Percentiles rank a stretch among this genome's conserved stretches.
Evolutionary conservation across 2,113 vertebrate genomes (phyloP).

Genomic region (Pelvicachromis taeniatus): DNA sequence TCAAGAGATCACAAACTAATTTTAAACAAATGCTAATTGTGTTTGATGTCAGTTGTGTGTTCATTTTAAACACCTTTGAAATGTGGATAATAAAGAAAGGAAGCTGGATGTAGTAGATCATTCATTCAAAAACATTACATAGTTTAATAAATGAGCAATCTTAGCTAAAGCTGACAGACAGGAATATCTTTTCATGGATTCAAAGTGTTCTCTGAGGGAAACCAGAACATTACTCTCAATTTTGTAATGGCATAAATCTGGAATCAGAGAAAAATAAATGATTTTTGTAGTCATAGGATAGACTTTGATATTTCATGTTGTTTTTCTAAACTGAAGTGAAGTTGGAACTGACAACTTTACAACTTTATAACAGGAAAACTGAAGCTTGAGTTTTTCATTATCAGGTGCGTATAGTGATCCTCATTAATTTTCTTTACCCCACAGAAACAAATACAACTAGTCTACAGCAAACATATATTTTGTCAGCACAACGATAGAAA

Average conservation of each 20-base stretch:
- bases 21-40: not conserved
- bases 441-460: not conserved
- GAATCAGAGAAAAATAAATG: not conserved
- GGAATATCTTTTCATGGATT: not conserved
- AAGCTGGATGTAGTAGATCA: not conserved
- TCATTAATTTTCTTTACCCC: not conserved
- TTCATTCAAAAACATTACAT: not conserved
- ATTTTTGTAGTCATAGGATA: not conserved
- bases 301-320: not conserved
- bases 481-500: not conserved
- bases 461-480: not conserved
- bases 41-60: not conserved
- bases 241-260: accelerated
- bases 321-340: not conserved
- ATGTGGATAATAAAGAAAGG: not conserved
- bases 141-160: not conserved
- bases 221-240: not conserved
- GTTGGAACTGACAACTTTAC: not conserved
- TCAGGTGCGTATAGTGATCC: not conserved
- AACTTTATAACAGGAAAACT: not conserved
- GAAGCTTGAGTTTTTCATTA: not conserved
- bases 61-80: not conserved
- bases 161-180: not conserved
- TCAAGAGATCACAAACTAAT: not conserved
- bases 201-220: accelerated